These are phyloP conservation scores for Gallinago media DNA, from an alignment of 2,113 vertebrate species.

Conservation along the genomic window DNA sequence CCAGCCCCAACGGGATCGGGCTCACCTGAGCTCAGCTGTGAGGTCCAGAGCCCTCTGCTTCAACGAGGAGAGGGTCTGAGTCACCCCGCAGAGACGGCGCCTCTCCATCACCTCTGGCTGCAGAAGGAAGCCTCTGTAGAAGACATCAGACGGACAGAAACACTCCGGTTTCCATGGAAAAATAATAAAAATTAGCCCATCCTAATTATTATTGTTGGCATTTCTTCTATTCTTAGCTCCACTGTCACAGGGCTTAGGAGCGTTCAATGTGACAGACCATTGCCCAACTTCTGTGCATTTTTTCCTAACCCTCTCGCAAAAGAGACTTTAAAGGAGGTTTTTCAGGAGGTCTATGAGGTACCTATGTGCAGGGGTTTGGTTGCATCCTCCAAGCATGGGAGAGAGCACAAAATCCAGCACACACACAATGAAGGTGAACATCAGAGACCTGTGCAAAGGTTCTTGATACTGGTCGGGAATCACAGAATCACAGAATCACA, in stretches of 20 bases:
- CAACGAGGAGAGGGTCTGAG: neutral
- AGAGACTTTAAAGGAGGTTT: neutral
- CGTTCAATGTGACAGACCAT: neutral
- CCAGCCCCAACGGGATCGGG: neutral
- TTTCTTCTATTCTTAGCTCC: conserved; percentile 9
- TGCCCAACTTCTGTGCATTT: neutral
- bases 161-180: neutral
- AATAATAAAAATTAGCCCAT: conserved; percentile 32
- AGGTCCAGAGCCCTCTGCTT: neutral
- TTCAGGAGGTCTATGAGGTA: neutral
- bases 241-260: neutral
- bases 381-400: neutral
- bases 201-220: neutral
- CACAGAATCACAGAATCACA: no score
- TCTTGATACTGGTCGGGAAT: neutral
- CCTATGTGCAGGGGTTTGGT: neutral
- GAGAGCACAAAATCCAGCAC: neutral
- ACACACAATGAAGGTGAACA: rapidly evolving
- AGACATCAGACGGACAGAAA: neutral
- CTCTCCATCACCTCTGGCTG: neutral
- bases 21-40: conserved; percentile 26
- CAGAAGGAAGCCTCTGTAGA: neutral
- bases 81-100: neutral
- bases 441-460: neutral
- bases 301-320: neutral